These are phyloP conservation scores for Philypnodon macrostomus DNA, from an alignment of 2,797 vertebrate species.

Conservation along the genomic window DNA sequence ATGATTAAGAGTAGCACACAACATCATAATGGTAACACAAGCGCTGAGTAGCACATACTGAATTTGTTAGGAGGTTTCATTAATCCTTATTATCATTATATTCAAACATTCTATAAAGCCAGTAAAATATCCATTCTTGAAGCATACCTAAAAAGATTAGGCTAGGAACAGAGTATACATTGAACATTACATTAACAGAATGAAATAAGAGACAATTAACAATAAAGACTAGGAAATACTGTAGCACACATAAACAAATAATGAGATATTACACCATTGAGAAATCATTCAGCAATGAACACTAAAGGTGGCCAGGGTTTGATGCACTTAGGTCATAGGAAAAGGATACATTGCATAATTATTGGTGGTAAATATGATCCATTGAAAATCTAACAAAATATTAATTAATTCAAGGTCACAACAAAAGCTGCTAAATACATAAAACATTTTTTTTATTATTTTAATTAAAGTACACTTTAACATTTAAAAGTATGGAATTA, in stretches of 20 bases:
- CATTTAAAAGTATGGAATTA: too few species aligned
- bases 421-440: too few species aligned
- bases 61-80: conserved; percentile 93
- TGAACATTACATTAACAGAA: conserved; percentile 90
- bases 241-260: conserved; percentile 91
- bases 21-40: conserved; percentile 98
- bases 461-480: too few species aligned
- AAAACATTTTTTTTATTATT: too few species aligned
- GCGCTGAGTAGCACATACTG: conserved; percentile 95
- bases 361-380: neutral
- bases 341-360: conserved; percentile 45
- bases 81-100: conserved; percentile 88
- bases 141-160: conserved; percentile 95
- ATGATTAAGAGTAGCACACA: conserved; percentile 99
- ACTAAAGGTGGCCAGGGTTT: conserved; percentile 81
- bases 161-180: conserved; percentile 91
- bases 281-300: conserved; percentile 87
- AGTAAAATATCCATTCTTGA: conserved; percentile 99
- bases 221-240: conserved; percentile 90
- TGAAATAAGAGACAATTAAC: conserved; percentile 79
- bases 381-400: too few species aligned
- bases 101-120: conserved; percentile 98
- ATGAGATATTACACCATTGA: conserved; percentile 89
- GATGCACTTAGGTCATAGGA: conserved; percentile 82
- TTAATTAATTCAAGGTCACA: too few species aligned